phyloP scores from a whole-genome alignment of 2,888 invertebrate species.

The Phania funesta region DNA sequence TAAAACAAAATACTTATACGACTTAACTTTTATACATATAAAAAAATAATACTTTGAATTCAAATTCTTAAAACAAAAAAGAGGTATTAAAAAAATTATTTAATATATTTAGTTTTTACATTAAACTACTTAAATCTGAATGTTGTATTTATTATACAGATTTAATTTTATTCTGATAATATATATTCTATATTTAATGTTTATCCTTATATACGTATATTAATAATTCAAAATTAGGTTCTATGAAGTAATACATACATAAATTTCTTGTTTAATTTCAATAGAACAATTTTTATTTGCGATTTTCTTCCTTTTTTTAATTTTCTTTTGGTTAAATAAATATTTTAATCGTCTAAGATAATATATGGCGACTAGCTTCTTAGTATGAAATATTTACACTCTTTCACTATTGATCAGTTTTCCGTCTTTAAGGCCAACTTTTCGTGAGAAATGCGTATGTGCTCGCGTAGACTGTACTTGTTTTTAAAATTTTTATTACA shows the following conservation, averaged over 20 bases:
- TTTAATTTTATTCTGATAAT: slow-evolving; percentile 7
- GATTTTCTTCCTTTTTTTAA: too few relatives aligned
- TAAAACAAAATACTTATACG: neutral
- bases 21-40: neutral
- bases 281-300: neutral
- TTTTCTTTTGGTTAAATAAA: slow-evolving; percentile 7
- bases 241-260: neutral
- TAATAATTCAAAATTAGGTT: slow-evolving; percentile 2
- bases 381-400: slow-evolving; percentile 66
- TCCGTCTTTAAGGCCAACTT: slow-evolving; percentile 77
- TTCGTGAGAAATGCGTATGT: slow-evolving; percentile 80
- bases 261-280: neutral
- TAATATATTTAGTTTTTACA: slow-evolving; percentile 25
- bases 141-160: neutral
- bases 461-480: slow-evolving; percentile 80
- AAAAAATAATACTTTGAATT: slow-evolving; percentile 37
- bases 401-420: slow-evolving; percentile 74
- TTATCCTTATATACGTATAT: neutral
- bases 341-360: slow-evolving; percentile 8
- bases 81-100: too few relatives aligned
- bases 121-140: slow-evolving; percentile 40
- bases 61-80: slow-evolving; percentile 16
- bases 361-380: slow-evolving; percentile 60
- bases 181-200: slow-evolving; percentile 3
- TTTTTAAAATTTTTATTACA: slow-evolving; percentile 81